These are phyloP conservation scores for Peromyscus eremicus DNA, from an alignment of 2,797 vertebrate genomes.

Conservation along the genomic window DNA sequence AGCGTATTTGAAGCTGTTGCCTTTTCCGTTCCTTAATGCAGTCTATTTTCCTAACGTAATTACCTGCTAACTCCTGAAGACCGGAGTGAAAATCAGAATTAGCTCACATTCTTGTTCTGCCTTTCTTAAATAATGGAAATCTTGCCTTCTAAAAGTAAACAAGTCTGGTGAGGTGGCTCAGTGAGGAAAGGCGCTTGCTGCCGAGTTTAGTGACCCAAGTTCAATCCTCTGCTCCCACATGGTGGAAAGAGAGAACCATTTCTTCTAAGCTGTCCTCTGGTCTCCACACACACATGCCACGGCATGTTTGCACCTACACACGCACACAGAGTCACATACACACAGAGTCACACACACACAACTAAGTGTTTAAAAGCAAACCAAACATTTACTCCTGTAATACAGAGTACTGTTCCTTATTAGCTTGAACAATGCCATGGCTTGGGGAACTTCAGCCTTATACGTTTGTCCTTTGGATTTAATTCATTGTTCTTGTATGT, in stretches of 20 bases:
- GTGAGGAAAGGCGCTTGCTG: neutral
- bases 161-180: neutral
- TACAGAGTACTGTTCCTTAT: conserved; percentile 7
- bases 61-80: neutral
- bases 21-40: conserved; percentile 24
- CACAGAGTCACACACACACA: neutral
- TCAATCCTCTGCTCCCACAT: neutral
- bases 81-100: conserved; percentile 6
- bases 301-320: neutral
- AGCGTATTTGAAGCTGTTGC: neutral
- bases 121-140: conserved; percentile 40
- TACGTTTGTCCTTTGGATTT: neutral
- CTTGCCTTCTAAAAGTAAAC: neutral
- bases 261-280: neutral
- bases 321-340: neutral
- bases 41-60: conserved; percentile 31
- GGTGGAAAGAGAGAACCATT: neutral
- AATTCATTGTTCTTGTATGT: neutral
- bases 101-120: neutral
- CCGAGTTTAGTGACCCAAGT: neutral
- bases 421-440: conserved; percentile 46
- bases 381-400: conserved; percentile 9
- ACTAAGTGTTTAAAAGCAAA: conserved; percentile 1
- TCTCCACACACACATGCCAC: neutral
- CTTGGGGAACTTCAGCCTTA: conserved; percentile 28